Evolutionary conservation across 2,797 vertebrate species (phyloP).

Genomic region (Eulemur mongoz): DNA sequence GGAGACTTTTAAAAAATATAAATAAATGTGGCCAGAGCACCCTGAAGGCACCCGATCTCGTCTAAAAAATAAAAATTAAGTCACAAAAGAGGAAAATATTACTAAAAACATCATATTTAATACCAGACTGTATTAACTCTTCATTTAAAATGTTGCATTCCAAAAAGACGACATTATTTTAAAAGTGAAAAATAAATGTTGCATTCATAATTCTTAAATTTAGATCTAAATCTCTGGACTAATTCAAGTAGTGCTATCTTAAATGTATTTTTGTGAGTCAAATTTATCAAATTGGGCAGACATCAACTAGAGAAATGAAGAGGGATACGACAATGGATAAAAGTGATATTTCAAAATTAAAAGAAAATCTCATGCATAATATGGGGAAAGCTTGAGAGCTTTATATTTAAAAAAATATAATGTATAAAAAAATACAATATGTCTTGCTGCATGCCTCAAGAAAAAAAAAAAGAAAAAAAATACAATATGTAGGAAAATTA

Average conservation of each 20-base stretch:
- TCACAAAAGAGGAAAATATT: neutral
- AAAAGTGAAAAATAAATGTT: conserved; percentile 28
- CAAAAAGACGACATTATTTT: conserved; percentile 1
- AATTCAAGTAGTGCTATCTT: neutral
- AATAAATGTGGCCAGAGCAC: too few species aligned
- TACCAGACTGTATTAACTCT: neutral
- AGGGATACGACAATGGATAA: neutral
- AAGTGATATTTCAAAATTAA: conserved; percentile 40
- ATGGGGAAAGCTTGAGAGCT: neutral
- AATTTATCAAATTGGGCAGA: neutral
- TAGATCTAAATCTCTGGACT: neutral
- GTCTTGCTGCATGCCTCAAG: neutral
- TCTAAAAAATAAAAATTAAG: neutral
- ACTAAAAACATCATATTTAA: neutral
- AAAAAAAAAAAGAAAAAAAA: too few species aligned
- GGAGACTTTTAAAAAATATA: neutral
- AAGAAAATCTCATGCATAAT: neutral
- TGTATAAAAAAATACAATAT: conserved; percentile 17
- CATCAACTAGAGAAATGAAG: neutral
- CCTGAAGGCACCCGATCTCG: too few species aligned
- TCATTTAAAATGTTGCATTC: conserved; percentile 28
- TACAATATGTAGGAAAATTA: neutral
- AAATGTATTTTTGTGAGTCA: conserved; percentile 40
- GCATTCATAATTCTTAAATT: conserved; percentile 7
- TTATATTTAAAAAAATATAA: neutral